Evolutionary conservation across 1,140 invertebrate species (phyloP), one percentile per base, ranked within the genome.

Genomic region (Drosophila rufa): DNA sequence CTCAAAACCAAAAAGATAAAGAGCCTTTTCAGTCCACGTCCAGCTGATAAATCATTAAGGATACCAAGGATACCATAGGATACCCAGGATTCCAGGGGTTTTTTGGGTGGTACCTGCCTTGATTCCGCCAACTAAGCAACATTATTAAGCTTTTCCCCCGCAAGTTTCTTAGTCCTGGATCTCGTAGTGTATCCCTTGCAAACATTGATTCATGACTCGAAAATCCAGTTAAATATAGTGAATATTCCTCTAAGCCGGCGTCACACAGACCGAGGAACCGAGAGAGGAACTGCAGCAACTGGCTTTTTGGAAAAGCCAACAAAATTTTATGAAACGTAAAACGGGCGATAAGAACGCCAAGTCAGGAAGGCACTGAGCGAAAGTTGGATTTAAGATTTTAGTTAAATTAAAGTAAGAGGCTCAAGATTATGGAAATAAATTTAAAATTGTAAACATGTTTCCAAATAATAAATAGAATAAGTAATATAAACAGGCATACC

Each of bases 311-410:
- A 80, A 77, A 70, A 65, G 70, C 55, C 71, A 66, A 70, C 75
- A 78, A 91, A 92, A 91, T 92, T 92, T 92, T 92, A 92, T 92
- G 91, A 87, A 91, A 91, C 91, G 91, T 92, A 92, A 92, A 87
- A 87, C 86, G 75, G 55, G 69, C 75, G 91, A 92, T 92, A 92
- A 86, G 83, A 68, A 48, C 65, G 69, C 55, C 60, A 33, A 50
- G 47, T 56, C 46, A 55, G 55, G 25, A 57, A 8, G 51, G 25
- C 77, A 79, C 66, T 70, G 27, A 53, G 36, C 50, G 11, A 79
- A 71, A 25, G 7, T 15, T 0, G 15, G 4, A 11, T n/a, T 27
- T 11, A 2, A 9, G 11, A 4, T 17, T 38, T 42, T 11, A 17
- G n/a, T 30, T 30, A 2, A 45, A 17, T 17, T 36, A 3, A 11